Evolutionary conservation across 2,113 vertebrate genomes (phyloP), one percentile per base, ranked within the genome.

Genomic region (Onychostruthus taczanowskii): DNA sequence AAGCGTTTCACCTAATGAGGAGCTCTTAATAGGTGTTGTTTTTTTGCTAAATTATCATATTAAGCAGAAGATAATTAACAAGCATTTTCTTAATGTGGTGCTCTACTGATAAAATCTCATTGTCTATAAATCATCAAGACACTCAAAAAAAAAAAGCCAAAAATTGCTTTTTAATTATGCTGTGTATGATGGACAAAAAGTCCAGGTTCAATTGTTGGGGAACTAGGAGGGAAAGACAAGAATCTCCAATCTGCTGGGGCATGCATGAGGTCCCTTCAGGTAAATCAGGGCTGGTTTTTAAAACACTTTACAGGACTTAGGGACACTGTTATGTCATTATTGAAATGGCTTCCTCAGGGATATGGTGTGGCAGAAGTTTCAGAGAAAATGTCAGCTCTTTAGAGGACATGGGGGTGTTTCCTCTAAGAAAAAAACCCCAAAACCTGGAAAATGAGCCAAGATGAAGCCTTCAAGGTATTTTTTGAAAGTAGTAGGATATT

Each of bases 1-100:
- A 67, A 93, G 93, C 39, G 5, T 89, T 96, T 93, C 89, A 89
- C 92, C 89, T 96, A 96, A 97, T 96, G 94, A 96, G 96, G 76
- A 96, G 87, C 82, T 92, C 84, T 95, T 96, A 96, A 96, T 97
- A 96, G 84, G 90, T 96, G 96, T 84, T 97, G 79, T 39, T 86
- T 93, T 97, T 96, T 88, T 79, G 13, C 72, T 95, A 88, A 97
- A 96, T 97, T 96, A 97, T 96, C 97, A 93, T 96, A 97, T 96
- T 97, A 97, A 95, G 86, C 84, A 88, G 93, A 52, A 91, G 81
- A 96, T 96, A 95, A 96, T 96, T 96, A 97, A 95, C 96, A 96
- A 94, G 96, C 84, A 27, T 92, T 97, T 94, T 94, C 94, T 93
- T 97, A 97, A 96, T 95, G 93, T n/a, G 76, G 74, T 67, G 63